phyloP scores from a whole-genome alignment of 2,888 invertebrate species.

The Rugalucina vietnamica region DNA sequence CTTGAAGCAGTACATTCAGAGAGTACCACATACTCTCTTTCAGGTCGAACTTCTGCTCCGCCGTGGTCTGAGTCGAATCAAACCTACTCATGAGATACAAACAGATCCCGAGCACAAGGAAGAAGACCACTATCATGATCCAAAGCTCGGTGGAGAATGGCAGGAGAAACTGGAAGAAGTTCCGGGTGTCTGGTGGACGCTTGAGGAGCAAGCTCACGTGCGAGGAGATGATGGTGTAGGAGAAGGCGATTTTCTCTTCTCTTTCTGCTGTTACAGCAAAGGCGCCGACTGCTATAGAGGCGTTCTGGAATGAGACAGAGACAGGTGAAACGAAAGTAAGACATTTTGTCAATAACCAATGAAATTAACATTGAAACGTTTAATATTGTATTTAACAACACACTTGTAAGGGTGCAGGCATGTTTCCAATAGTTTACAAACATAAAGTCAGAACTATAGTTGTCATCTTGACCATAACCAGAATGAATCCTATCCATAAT shows the following conservation, averaged over 20 bases:
- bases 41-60: conserved; percentile 74
- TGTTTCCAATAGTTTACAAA: no score
- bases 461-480: no score
- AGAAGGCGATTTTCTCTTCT: conserved; percentile 75
- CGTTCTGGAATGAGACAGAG: conserved; percentile 64
- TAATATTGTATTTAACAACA: no score
- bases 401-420: no score
- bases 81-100: conserved; percentile 77
- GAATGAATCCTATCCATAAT: no score
- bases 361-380: no score
- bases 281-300: conserved; percentile 76
- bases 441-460: no score
- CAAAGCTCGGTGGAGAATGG: conserved; percentile 71
- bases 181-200: conserved; percentile 67
- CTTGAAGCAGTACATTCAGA: conserved; percentile 76
- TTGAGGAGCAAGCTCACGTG: conserved; percentile 73
- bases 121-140: conserved; percentile 74
- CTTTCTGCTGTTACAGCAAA: conserved; percentile 75
- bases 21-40: conserved; percentile 80
- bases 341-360: no score
- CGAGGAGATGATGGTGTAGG: conserved; percentile 76
- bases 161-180: conserved; percentile 73
- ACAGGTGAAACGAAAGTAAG: no score
- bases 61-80: conserved; percentile 72
- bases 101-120: conserved; percentile 72